Evolutionary conservation across 2,113 vertebrate genomes (phyloP).

Genomic region (Hippolais icterina): DNA sequence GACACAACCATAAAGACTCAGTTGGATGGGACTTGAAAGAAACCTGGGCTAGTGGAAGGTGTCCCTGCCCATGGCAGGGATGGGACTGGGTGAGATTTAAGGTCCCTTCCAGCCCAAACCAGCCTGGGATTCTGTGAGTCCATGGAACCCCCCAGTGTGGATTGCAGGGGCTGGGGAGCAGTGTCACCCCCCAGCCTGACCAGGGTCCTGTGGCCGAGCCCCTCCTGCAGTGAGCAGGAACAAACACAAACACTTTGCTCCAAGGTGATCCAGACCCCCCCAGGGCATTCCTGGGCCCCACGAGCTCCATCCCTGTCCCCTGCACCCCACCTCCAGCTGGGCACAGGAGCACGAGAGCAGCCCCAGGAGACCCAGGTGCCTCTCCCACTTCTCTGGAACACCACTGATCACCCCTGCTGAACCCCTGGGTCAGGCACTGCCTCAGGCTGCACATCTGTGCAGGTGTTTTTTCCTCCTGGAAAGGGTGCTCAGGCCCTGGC

Average conservation of each 20-base stretch:
- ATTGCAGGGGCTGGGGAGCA: neutral
- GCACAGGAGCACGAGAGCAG: neutral
- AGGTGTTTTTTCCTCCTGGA: neutral
- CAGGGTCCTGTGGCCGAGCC: neutral
- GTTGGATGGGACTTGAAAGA: neutral
- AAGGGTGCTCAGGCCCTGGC: neutral
- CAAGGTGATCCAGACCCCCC: neutral
- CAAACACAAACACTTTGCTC: fast-evolving
- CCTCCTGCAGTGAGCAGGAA: neutral
- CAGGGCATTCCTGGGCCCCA: neutral
- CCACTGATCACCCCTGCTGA: neutral
- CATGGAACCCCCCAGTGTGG: neutral
- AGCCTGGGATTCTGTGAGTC: neutral
- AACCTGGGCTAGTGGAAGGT: fast-evolving
- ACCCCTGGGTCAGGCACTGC: fast-evolving
- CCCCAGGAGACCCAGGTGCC: neutral
- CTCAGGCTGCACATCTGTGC: neutral
- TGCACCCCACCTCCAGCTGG: neutral
- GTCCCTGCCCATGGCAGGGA: neutral
- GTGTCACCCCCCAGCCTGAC: neutral
- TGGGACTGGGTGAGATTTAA: neutral
- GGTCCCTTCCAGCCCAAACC: neutral
- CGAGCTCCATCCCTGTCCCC: neutral
- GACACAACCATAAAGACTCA: neutral
- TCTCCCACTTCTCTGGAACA: neutral